Evolutionary conservation across 2,113 vertebrate genomes (phyloP).

Genomic region (Strix uralensis): DNA sequence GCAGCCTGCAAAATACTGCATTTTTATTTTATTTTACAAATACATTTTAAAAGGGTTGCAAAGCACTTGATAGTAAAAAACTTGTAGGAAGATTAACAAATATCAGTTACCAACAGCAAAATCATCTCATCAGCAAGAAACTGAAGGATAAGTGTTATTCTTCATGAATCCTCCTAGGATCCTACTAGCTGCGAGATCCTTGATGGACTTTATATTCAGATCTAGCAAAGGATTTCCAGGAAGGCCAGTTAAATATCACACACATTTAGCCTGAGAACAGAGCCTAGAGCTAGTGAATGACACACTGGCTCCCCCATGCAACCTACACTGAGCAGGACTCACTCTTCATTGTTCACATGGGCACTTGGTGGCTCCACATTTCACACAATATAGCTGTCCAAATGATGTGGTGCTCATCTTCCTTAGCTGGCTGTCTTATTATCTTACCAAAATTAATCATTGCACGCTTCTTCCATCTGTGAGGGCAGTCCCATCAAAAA

Average conservation of each 20-base stretch:
- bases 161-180: neutral
- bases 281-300: neutral
- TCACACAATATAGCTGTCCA: neutral
- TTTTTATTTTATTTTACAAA: neutral
- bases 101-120: neutral
- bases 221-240: neutral
- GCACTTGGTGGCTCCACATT: neutral
- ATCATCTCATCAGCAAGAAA: neutral
- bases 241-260: neutral
- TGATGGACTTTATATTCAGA: neutral
- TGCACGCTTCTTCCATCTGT: accelerated
- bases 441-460: neutral
- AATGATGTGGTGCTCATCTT: neutral
- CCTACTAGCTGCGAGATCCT: neutral
- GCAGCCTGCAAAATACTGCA: neutral
- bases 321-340: neutral
- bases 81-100: neutral
- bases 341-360: neutral
- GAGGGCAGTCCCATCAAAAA: neutral
- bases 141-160: neutral
- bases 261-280: neutral
- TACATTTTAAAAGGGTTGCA: neutral
- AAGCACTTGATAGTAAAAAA: neutral
- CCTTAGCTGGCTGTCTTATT: neutral
- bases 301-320: neutral